These are phyloP conservation scores for Drymodes brunneopygia DNA, from an alignment of 2,113 vertebrate species.

Conservation along the genomic window DNA sequence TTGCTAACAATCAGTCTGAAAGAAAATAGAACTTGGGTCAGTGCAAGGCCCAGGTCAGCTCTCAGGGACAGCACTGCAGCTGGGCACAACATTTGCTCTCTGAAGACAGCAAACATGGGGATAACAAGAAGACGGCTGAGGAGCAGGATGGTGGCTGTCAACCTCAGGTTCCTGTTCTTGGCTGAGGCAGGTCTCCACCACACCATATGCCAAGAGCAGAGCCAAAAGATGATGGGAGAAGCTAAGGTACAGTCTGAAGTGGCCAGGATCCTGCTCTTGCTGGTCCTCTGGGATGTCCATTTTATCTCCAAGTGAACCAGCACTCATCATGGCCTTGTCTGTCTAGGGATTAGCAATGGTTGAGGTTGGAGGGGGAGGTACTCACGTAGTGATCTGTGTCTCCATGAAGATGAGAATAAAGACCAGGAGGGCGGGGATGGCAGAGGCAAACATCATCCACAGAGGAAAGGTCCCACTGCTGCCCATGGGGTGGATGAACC, in stretches of 20 bases:
- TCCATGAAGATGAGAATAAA: slow-evolving; percentile 99
- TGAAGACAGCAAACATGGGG: neutral
- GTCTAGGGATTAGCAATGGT: neutral
- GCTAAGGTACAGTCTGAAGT: neutral
- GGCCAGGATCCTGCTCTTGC: neutral
- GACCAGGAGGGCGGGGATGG: slow-evolving; percentile 92
- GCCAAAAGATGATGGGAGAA: neutral
- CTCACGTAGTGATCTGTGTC: slow-evolving; percentile 98
- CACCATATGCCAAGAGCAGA: neutral
- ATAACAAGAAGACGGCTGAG: neutral
- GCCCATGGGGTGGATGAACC: slow-evolving; percentile 95
- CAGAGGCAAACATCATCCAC: slow-evolving; percentile 97
- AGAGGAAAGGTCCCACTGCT: slow-evolving; percentile 86
- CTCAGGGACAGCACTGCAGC: neutral
- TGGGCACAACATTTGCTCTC: neutral
- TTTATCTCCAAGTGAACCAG: neutral
- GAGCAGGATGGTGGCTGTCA: neutral
- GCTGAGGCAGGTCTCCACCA: neutral
- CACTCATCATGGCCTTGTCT: neutral
- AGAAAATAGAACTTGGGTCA: neutral
- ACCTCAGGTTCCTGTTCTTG: neutral
- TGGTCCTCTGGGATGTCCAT: neutral
- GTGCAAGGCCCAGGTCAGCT: neutral
- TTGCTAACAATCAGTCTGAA: slow-evolving; percentile 94
- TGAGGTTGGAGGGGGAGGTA: neutral